These are phyloP conservation scores for Plutomurus gul DNA, from an alignment of 1,140 invertebrate genomes.

Conservation along the genomic window DNA sequence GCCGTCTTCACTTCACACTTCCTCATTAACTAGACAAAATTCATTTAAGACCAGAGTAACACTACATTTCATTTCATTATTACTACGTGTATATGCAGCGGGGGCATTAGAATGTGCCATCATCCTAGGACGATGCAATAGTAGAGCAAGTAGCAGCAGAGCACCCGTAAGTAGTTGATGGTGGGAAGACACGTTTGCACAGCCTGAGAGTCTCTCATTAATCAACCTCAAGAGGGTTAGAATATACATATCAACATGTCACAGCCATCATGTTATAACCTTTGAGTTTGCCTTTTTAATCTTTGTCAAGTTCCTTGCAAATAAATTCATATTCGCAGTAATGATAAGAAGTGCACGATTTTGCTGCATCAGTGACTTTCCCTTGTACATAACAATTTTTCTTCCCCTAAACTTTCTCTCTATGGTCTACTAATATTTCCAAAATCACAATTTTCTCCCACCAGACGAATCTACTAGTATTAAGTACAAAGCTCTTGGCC, in stretches of 20 bases:
- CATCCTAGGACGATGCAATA: no score
- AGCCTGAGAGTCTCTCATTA: slow-evolving; percentile 17
- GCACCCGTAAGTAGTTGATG: no score
- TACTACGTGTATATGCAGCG: no score
- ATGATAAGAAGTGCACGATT: slow-evolving; percentile 11
- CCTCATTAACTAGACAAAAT: slow-evolving; percentile 32
- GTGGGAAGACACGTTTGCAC: no score
- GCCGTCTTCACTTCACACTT: slow-evolving; percentile 30
- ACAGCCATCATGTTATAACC: slow-evolving; percentile 26
- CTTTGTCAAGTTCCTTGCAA: slow-evolving; percentile 15
- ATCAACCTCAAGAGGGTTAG: slow-evolving; percentile 41
- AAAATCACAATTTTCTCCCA: no score
- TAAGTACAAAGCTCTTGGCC: no score
- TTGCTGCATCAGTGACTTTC: slow-evolving; percentile 14
- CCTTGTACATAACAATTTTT: no score
- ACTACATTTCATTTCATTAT: neutral
- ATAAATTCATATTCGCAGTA: slow-evolving; percentile 26
- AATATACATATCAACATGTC: slow-evolving; percentile 25
- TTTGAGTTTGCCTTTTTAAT: slow-evolving; percentile 28
- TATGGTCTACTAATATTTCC: no score
- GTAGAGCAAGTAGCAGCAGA: no score
- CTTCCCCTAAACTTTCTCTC: no score
- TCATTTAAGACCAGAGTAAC: neutral
- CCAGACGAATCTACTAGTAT: no score
- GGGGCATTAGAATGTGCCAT: no score